phyloP scores from a whole-genome alignment of 1,140 invertebrate genomes.

The Pseudobourletiella spinata region DNA sequence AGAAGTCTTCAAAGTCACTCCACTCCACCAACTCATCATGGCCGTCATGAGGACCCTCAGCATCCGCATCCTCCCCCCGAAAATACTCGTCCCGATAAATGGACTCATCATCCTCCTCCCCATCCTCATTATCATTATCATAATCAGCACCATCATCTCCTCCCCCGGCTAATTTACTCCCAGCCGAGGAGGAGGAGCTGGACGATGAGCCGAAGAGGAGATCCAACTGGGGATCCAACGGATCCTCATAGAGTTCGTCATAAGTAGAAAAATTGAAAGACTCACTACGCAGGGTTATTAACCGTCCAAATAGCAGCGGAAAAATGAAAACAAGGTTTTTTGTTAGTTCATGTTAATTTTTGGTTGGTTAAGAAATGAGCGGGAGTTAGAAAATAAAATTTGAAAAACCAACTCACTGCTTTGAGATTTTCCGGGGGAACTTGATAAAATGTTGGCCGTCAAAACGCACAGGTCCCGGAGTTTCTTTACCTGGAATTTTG shows the following conservation, averaged over 20 bases:
- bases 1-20: background rate
- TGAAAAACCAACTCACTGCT: conserved; percentile 46
- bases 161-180: no score
- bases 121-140: conserved; percentile 24
- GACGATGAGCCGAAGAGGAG: conserved; percentile 26
- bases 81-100: background rate
- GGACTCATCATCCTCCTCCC: no score
- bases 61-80: no score
- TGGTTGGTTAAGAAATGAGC: no score
- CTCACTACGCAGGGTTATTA: conserved; percentile 26
- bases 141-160: conserved; percentile 6
- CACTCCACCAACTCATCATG: background rate
- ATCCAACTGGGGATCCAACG: conserved; percentile 36
- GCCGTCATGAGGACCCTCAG: background rate
- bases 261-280: conserved; percentile 40
- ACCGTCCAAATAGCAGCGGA: no score
- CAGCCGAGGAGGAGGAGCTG: background rate
- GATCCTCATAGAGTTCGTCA: conserved; percentile 35
- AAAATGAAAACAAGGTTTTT: no score
- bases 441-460: conserved; percentile 54
- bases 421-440: conserved; percentile 51
- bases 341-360: no score
- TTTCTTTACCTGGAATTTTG: conserved; percentile 42
- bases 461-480: conserved; percentile 51
- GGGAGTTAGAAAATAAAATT: background rate